phyloP scores from a whole-genome alignment of 2,113 vertebrate species.

The Myrmecobius fasciatus region DNA sequence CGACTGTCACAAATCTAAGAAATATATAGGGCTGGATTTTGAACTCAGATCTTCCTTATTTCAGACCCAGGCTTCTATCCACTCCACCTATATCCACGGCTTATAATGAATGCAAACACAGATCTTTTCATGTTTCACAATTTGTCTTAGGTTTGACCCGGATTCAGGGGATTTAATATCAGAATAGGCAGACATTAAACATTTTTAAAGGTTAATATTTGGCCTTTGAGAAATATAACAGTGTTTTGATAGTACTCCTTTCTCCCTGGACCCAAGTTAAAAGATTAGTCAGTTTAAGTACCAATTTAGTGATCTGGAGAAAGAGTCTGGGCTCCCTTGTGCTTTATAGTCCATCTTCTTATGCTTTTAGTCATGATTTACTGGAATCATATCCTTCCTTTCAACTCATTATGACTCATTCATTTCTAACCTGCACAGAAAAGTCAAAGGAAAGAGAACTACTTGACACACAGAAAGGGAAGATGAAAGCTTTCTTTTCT shows the following conservation, averaged over 20 bases:
- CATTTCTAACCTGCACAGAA: not conserved
- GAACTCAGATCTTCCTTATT: not conserved
- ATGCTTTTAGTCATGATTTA: not conserved
- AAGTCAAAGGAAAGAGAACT: not conserved
- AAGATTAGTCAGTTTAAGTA: not conserved
- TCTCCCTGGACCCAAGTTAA: not conserved
- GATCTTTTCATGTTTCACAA: not conserved
- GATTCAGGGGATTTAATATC: not conserved
- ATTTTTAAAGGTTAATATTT: slow-evolving; percentile 1
- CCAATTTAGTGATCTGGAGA: not conserved
- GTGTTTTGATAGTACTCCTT: not conserved
- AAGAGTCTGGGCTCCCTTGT: not conserved
- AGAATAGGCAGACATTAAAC: not conserved
- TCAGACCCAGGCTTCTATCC: not conserved
- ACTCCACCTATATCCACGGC: not conserved
- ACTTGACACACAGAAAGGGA: not conserved
- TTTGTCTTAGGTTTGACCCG: not conserved
- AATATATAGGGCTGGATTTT: not conserved
- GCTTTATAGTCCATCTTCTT: not conserved
- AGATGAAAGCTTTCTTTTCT: not conserved
- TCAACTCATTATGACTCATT: not conserved
- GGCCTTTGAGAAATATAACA: not conserved
- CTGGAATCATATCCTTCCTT: not conserved
- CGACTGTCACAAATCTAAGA: not conserved
- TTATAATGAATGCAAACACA: not conserved